Conservation (phyloP, 2,113 vertebrate genomes). For the Nanger granti region DNA sequence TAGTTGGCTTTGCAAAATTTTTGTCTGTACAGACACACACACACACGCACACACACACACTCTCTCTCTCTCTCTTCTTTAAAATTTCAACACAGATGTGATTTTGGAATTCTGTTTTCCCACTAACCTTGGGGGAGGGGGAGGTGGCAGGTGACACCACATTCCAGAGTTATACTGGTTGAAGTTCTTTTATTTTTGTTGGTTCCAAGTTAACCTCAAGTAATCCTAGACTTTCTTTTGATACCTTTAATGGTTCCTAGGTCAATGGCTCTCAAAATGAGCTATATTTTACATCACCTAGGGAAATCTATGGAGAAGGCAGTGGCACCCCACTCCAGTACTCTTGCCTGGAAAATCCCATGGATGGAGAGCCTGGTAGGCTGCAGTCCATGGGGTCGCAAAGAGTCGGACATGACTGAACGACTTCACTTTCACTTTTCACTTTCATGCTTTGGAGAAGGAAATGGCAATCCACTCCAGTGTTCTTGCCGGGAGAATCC, state of each 20-base stretch:
- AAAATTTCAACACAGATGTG: not conserved
- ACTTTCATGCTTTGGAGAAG: too few relatives aligned
- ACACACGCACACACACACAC: not conserved
- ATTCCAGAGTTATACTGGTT: not conserved
- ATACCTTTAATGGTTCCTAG: not conserved
- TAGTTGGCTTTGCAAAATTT: not conserved
- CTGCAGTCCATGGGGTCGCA: too few relatives aligned
- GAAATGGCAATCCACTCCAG: too few relatives aligned
- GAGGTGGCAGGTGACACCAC: not conserved
- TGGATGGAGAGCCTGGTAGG: too few relatives aligned
- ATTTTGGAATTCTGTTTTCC: not conserved
- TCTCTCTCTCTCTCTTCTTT: not conserved
- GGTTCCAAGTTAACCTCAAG: not conserved
- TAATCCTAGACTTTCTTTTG: not conserved
- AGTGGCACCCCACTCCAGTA: too few relatives aligned
- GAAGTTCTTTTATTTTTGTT: not conserved
- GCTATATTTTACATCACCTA: not conserved
- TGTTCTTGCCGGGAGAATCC: too few relatives aligned
- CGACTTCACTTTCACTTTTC: too few relatives aligned
- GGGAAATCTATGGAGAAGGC: not conserved
- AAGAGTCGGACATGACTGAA: too few relatives aligned
- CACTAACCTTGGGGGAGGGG: not conserved
- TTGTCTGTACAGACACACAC: not conserved
- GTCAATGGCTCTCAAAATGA: not conserved
- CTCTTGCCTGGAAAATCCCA: too few relatives aligned